Evolutionary conservation across 1,140 invertebrate species (phyloP).

Genomic region (Agrilus planipennis): DNA sequence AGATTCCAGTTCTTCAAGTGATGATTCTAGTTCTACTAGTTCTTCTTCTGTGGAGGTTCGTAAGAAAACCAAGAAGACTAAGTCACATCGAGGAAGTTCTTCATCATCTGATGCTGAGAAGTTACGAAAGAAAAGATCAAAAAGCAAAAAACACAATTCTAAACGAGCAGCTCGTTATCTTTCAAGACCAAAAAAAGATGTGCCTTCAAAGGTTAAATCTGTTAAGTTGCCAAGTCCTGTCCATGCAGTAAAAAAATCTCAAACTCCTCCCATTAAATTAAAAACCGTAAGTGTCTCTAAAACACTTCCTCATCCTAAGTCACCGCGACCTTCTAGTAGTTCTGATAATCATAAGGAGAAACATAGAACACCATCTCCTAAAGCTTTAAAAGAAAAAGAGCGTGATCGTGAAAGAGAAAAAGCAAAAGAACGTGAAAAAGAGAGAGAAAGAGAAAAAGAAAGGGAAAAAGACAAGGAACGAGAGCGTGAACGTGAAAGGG

Average conservation of each 20-base stretch:
- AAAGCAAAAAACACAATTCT: constrained; percentile 32
- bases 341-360: constrained; percentile 28
- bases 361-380: constrained; percentile 32
- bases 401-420: constrained; percentile 24
- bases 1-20: constrained; percentile 46
- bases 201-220: constrained; percentile 26
- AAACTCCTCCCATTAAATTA: constrained; percentile 31
- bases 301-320: constrained; percentile 28
- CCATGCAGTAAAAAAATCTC: constrained; percentile 30
- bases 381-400: constrained; percentile 11
- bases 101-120: constrained; percentile 45
- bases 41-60: constrained; percentile 35
- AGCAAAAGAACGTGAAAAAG: constrained; percentile 21
- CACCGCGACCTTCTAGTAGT: constrained; percentile 25
- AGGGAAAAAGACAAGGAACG: constrained; percentile 26
- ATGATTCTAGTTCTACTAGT: constrained; percentile 42
- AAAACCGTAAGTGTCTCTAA: constrained; percentile 30
- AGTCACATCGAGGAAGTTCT: constrained; percentile 37
- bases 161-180: constrained; percentile 19
- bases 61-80: constrained; percentile 41
- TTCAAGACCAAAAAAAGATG: constrained; percentile 13
- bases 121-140: constrained; percentile 34
- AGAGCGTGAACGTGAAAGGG: constrained; percentile 26
- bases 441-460: constrained; percentile 32
- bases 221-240: constrained; percentile 28